phyloP scores from a whole-genome alignment of 2,888 invertebrate species.

The Mesochorus sp. region DNA sequence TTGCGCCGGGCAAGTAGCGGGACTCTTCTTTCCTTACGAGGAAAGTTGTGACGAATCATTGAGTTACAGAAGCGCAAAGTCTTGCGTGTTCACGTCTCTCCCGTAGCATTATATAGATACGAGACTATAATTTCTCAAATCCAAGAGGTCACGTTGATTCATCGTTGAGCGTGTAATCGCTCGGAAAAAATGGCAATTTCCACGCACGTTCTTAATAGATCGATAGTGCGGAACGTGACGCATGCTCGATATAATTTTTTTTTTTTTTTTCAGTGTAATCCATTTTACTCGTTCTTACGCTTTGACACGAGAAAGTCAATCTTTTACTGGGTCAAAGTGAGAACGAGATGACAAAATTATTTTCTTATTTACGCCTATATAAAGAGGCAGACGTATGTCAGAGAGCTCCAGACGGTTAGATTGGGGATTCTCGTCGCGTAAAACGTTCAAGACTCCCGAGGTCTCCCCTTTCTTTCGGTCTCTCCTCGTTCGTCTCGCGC shows the following conservation, averaged over 20 bases:
- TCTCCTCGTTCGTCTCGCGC: neutral
- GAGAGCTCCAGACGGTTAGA: neutral
- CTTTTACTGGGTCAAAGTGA: too few relatives aligned
- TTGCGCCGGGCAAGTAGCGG: slow-evolving; percentile 34
- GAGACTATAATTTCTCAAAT: neutral
- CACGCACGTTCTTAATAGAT: neutral
- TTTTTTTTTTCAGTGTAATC: too few relatives aligned
- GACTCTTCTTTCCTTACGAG: slow-evolving; percentile 26
- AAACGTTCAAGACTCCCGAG: slow-evolving; percentile 8
- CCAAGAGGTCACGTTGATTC: neutral
- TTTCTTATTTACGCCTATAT: too few relatives aligned
- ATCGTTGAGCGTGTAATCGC: neutral
- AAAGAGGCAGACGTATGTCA: neutral
- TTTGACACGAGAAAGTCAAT: too few relatives aligned
- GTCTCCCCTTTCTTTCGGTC: slow-evolving; percentile 7
- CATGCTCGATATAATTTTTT: too few relatives aligned
- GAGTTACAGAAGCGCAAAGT: slow-evolving; percentile 5
- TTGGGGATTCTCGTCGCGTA: slow-evolving; percentile 13
- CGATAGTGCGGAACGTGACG: too few relatives aligned
- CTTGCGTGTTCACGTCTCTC: neutral
- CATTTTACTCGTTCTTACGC: too few relatives aligned
- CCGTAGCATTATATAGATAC: too few relatives aligned
- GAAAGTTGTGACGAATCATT: slow-evolving; percentile 41
- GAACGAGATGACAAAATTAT: too few relatives aligned
- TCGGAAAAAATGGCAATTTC: neutral